phyloP scores from a whole-genome alignment of 2,888 invertebrate genomes.

The Amaurobius ferox region DNA sequence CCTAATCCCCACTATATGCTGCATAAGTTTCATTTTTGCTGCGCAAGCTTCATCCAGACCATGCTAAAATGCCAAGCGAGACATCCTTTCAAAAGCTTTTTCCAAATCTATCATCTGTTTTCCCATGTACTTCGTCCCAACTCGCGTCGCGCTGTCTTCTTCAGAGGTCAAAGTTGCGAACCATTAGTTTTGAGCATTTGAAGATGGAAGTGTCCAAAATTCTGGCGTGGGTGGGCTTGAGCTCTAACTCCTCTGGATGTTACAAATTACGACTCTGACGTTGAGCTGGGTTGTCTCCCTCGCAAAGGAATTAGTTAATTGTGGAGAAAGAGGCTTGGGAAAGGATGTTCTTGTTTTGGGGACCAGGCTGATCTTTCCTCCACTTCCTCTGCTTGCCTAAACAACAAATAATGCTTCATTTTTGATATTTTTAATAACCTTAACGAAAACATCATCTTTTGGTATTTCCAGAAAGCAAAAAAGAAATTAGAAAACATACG shows the following conservation, averaged over 20 bases:
- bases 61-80: neutral
- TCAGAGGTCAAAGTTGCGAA: slow-evolving; percentile 57
- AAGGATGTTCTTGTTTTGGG: neutral
- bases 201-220: slow-evolving; percentile 51
- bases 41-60: neutral
- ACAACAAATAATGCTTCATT: too few relatives aligned
- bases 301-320: slow-evolving; percentile 34
- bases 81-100: neutral
- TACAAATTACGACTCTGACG: neutral
- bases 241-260: neutral
- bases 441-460: too few relatives aligned
- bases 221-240: slow-evolving; percentile 50
- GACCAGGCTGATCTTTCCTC: neutral
- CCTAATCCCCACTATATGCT: too few relatives aligned
- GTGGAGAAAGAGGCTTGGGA: slow-evolving; percentile 32
- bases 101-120: neutral
- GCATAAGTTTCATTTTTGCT: too few relatives aligned
- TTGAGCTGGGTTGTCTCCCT: slow-evolving; percentile 22
- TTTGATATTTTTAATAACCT: too few relatives aligned
- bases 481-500: too few relatives aligned
- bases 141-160: slow-evolving; percentile 20
- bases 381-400: too few relatives aligned
- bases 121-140: neutral
- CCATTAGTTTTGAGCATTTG: slow-evolving; percentile 64
- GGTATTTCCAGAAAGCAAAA: too few relatives aligned